Conservation (phyloP, 2,113 vertebrate species). For the Psittacula cyanocephala region DNA sequence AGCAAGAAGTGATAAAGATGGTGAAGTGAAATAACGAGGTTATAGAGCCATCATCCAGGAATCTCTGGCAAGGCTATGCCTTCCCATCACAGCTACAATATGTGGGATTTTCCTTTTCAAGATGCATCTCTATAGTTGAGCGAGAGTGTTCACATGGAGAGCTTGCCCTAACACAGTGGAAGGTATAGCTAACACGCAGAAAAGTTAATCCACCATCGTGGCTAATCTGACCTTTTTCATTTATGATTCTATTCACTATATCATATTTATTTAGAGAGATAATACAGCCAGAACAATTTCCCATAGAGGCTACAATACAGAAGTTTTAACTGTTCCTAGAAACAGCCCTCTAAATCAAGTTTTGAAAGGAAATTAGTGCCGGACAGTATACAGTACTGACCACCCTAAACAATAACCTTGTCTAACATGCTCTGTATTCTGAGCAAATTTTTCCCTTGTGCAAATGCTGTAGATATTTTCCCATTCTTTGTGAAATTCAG, state of each 20-base stretch:
- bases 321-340: neutral
- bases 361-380: neutral
- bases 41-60: neutral
- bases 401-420: neutral
- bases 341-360: neutral
- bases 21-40: neutral
- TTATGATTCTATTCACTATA: neutral
- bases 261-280: neutral
- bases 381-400: neutral
- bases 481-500: neutral
- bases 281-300: neutral
- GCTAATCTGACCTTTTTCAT: neutral
- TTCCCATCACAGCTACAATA: neutral
- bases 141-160: accelerated
- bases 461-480: neutral
- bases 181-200: neutral
- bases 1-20: neutral
- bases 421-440: neutral
- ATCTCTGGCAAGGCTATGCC: neutral
- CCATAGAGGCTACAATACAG: neutral
- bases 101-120: neutral
- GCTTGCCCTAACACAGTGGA: neutral
- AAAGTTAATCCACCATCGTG: neutral
- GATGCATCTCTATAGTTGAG: neutral
- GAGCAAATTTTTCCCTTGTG: neutral